These are phyloP conservation scores for Grammomys dolichurus DNA, from an alignment of 2,113 vertebrate genomes.

Conservation along the genomic window DNA sequence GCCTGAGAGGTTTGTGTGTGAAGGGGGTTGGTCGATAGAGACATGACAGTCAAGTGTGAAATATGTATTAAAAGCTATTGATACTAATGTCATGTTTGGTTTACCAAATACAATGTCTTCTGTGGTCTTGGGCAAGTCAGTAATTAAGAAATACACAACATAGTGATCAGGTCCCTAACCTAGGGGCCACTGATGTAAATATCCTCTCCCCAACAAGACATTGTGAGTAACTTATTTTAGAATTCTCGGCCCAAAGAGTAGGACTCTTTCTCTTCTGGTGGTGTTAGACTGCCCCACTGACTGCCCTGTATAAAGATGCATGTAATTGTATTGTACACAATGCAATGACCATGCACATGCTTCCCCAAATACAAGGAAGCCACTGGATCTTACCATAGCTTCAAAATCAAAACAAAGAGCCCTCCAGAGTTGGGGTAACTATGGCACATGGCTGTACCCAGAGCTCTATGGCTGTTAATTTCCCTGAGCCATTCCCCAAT, in stretches of 20 bases:
- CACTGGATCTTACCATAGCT: neutral
- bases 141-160: conserved; percentile 19
- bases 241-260: neutral
- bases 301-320: neutral
- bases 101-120: neutral
- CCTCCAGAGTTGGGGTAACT: neutral
- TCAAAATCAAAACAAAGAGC: neutral
- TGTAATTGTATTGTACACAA: neutral
- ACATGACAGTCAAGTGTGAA: neutral
- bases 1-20: neutral
- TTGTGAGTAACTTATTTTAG: neutral
- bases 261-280: neutral
- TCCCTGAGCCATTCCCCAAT: neutral
- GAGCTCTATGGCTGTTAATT: neutral
- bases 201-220: neutral
- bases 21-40: neutral
- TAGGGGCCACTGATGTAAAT: neutral
- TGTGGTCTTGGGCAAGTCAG: neutral
- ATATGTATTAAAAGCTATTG: neutral
- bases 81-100: neutral
- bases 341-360: neutral
- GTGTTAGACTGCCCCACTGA: neutral
- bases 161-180: neutral
- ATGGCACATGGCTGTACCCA: neutral
- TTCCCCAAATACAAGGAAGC: neutral